A percentile compares a stretch with the other conserved stretches of the same genome.
Conservation (phyloP, 2,888 invertebrate species). For the Nebria brevicollis region DNA sequence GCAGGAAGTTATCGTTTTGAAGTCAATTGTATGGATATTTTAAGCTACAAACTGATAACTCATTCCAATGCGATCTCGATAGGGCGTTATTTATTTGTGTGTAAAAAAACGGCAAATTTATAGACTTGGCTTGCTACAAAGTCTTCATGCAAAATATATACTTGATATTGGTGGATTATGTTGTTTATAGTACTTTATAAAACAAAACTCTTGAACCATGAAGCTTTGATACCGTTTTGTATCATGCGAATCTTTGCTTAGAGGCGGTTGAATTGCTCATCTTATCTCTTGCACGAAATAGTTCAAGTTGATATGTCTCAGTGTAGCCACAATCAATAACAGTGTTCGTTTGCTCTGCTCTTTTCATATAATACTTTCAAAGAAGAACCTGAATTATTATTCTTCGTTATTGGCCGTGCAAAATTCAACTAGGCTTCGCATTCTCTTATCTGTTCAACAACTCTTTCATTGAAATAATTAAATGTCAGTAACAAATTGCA, state of each 20-base stretch:
- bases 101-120: constrained; percentile 21
- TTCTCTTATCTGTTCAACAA: background rate
- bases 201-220: background rate
- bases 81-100: constrained; percentile 32
- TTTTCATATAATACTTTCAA: background rate
- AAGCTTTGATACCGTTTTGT: background rate
- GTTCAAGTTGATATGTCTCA: background rate
- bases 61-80: constrained; percentile 36
- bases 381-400: background rate
- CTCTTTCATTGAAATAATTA: background rate
- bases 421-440: background rate
- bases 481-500: background rate
- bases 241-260: background rate
- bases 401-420: background rate
- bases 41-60: constrained; percentile 28
- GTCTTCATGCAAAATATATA: background rate
- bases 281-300: background rate
- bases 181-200: background rate
- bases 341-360: background rate
- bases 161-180: background rate
- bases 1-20: constrained; percentile 26
- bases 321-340: background rate
- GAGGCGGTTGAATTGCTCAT: background rate
- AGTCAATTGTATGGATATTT: constrained; percentile 36
- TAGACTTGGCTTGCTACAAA: background rate